Base-by-base conservation (phyloP, 2,113 vertebrate genomes). In the Rousettus leschenaultii region DNA sequence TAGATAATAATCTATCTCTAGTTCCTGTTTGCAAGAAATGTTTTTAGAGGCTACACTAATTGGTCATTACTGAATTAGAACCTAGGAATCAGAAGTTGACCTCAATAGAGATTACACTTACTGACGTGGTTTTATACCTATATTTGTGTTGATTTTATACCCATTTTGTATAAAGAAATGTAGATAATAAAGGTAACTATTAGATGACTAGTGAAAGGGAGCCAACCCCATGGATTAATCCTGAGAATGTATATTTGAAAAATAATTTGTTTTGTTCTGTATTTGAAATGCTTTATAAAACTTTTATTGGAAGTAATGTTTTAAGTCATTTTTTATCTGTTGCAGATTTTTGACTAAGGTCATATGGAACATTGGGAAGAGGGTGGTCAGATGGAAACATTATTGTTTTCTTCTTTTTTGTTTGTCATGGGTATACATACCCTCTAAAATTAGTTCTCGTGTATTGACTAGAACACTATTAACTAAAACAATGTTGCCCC, bases 1-100 rank as follows among this genome's bases (percentile, higher is more conserved):
- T 94, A 91, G 63, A 57, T 94, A 66, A 63, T 74, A 33, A 59
- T 66, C 43, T 95, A 63, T 45, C 24, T 92, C 63, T 3, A 91
- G 84, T 70, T 93, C 59, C 51, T 91, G 45, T 86, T 86, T 65
- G 6, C n/a, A 89, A 61, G 33, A 86, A 95, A n/a, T 95, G 51
- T 86, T 95, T 89, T 80, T n/a, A 35, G 16, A 59, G 14, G 3
- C n/a, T 68, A 33, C 2, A 26, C 6, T 87, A 38, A 78, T 8
- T 68, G 45, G 4, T 79, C 38, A 16, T 80, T 93, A 57, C 59
- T 82, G 40, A 86, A 30, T 77, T 78, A 87, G 33, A 87, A 91
- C 33, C 59, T 38, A 66, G 30, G 7, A 73, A 66, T 55, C 43
- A 90, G 8, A 92, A 90, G 77, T n/a, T 84, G 12, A 40, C 22